Evolutionary conservation across 2,888 invertebrate species (phyloP).

Genomic region (Drosophila parthenogenetica): DNA sequence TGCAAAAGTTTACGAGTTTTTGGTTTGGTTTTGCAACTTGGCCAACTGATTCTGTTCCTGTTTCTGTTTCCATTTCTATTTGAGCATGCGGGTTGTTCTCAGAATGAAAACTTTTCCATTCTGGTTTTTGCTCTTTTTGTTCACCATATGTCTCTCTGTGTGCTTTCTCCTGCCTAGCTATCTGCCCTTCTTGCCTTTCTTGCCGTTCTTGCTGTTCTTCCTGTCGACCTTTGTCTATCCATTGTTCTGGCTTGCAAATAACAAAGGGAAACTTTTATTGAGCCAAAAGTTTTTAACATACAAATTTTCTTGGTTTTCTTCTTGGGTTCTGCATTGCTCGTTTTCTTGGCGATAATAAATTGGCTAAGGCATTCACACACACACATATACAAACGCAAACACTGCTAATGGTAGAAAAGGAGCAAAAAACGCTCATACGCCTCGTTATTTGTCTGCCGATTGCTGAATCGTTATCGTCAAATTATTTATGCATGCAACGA

Average conservation of each 20-base stretch:
- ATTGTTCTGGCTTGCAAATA: slow-evolving; percentile 69
- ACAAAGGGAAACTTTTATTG: slow-evolving; percentile 78
- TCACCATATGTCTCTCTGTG: slow-evolving; percentile 36
- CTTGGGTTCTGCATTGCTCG: slow-evolving; percentile 37
- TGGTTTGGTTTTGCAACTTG: slow-evolving; percentile 60
- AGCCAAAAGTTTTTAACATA: slow-evolving; percentile 76
- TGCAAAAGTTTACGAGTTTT: slow-evolving; percentile 76
- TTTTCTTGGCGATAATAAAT: slow-evolving; percentile 77
- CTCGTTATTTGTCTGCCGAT: slow-evolving; percentile 54
- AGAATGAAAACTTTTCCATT: slow-evolving; percentile 46
- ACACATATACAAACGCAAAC: slow-evolving; percentile 25
- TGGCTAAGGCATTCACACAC: slow-evolving; percentile 52
- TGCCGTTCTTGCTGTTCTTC: slow-evolving; percentile 3
- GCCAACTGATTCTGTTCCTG: slow-evolving; percentile 51
- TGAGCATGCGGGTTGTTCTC: slow-evolving; percentile 51
- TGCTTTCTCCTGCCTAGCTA: not conserved
- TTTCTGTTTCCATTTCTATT: slow-evolving; percentile 16
- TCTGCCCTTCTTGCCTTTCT: not conserved
- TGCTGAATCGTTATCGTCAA: slow-evolving; percentile 71
- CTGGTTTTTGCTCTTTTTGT: slow-evolving; percentile 54
- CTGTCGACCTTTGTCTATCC: slow-evolving; percentile 18
- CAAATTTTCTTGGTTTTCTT: slow-evolving; percentile 74
- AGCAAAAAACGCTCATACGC: slow-evolving; percentile 44
- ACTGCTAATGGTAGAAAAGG: slow-evolving; percentile 3
- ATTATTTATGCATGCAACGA: slow-evolving; percentile 78